Evolutionary conservation across 2,113 vertebrate species (phyloP).

Genomic region (Heterotilapia buettikoferi): DNA sequence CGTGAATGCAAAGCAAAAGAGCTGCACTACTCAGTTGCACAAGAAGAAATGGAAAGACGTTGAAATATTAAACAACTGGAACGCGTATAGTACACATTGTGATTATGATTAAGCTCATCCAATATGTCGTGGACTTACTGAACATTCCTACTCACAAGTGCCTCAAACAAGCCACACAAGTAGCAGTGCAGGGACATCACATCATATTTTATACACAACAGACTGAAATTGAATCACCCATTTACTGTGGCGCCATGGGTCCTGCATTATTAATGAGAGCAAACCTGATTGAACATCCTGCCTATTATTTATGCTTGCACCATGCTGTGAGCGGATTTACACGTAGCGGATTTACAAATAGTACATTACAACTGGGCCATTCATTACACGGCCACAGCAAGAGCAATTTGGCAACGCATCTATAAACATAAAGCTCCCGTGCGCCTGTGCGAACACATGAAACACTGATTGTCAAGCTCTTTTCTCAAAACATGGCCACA

Average conservation of each 20-base stretch:
- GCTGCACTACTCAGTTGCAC: neutral
- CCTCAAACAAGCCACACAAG: neutral
- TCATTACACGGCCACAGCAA: slow-evolving; percentile 37
- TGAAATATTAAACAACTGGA: neutral
- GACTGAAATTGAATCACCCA: slow-evolving; percentile 44
- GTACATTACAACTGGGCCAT: slow-evolving; percentile 49
- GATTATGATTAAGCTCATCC: neutral
- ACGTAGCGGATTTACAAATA: slow-evolving; percentile 44
- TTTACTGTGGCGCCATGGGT: slow-evolving; percentile 36
- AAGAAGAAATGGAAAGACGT: neutral
- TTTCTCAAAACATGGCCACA: neutral
- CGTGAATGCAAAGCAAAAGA: neutral
- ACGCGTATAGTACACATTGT: neutral
- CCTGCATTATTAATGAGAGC: slow-evolving; percentile 59
- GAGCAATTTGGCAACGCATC: slow-evolving; percentile 31
- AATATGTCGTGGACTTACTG: neutral
- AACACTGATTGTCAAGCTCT: neutral
- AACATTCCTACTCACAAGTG: neutral
- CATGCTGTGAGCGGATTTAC: slow-evolving; percentile 50
- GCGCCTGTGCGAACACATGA: neutral
- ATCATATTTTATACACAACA: slow-evolving; percentile 13
- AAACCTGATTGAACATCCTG: slow-evolving; percentile 58
- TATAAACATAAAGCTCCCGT: slow-evolving; percentile 21
- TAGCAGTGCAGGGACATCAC: neutral
- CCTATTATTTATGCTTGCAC: slow-evolving; percentile 53